Base-by-base conservation (phyloP, 2,888 invertebrate genomes). In the Drosophila dives region DNA sequence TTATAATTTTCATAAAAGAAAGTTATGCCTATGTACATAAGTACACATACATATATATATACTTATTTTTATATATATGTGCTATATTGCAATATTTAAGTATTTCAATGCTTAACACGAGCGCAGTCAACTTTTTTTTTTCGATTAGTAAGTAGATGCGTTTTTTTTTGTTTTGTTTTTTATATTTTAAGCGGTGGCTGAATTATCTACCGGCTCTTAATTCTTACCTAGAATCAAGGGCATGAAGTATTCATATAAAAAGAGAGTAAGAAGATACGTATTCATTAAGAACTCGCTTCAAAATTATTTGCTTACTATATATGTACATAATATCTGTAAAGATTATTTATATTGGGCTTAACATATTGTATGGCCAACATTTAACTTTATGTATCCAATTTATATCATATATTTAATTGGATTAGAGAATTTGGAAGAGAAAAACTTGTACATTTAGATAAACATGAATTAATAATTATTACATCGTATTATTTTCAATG, bases 191-290 rank as follows among this genome's bases (percentile, higher is more conserved):
- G 53, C 42, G 20, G 38, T 40, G n/a, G 36, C 32, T 60, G 38
- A 38, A 26, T 56, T 64, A 48, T 55, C 48, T 40, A 66, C 54
- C 48, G 54, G 33, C 59, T 72, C 64, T 65, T 72, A 50, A 49
- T 56, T 45, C 23, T 45, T 59, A 51, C 12, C n/a, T 65, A 50
- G 60, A 38, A 1, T 23, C 12, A 56, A 36, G 56, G 63, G 34
- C 69, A 45, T 15, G 15, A 53, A 48, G 26, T 79, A 70, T 82
- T 67, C 76, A 80, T 80, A 72, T 79, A 80, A 82, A 79, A 78
- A 79, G 45, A 80, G 80, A 80, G 73, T 82, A 80, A 82, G 71
- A 85, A 80, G 71, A 45, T 42, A 70, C 81, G 82, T 67, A 62
- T 63, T 69, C 50, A 59, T 53, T 64, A 48, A 64, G 62, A 55